Percentiles rank a stretch among this genome's conserved stretches.
phyloP scores from a whole-genome alignment of 2,113 vertebrate genomes.

The Mormyrus iriodes region DNA sequence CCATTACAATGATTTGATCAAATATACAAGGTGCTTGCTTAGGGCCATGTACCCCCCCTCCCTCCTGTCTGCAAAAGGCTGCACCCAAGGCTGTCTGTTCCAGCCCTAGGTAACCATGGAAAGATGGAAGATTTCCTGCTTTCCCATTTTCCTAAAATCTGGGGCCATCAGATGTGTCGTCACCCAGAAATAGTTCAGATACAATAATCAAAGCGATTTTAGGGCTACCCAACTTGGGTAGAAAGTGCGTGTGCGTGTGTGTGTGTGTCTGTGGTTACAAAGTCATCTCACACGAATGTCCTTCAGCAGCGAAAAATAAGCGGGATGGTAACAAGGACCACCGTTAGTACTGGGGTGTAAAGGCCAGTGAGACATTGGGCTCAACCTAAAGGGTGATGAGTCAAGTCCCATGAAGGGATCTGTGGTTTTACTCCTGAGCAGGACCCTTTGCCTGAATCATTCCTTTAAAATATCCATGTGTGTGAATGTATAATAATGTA shows the following conservation, averaged over 20 bases:
- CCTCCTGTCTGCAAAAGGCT: neutral
- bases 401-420: neutral
- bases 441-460: neutral
- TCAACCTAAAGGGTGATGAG: neutral
- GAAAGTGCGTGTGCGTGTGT: neutral
- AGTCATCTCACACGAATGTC: no score
- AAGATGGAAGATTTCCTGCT: neutral
- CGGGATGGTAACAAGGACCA: neutral
- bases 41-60: neutral
- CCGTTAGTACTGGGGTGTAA: neutral
- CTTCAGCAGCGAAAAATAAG: neutral
- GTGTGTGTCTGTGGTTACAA: neutral
- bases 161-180: neutral
- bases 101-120: conserved; percentile 7
- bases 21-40: neutral
- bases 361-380: neutral
- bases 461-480: neutral
- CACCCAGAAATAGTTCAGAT: neutral
- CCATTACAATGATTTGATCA: neutral
- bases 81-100: conserved; percentile 2
- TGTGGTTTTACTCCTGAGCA: neutral
- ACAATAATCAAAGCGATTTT: neutral
- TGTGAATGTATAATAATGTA: neutral
- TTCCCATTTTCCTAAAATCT: conserved; percentile 9
- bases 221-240: neutral